Evolutionary conservation across 2,113 vertebrate genomes (phyloP), one percentile per base, ranked within the genome.

Genomic region (Sinocyclocheilus anshuiensis): DNA sequence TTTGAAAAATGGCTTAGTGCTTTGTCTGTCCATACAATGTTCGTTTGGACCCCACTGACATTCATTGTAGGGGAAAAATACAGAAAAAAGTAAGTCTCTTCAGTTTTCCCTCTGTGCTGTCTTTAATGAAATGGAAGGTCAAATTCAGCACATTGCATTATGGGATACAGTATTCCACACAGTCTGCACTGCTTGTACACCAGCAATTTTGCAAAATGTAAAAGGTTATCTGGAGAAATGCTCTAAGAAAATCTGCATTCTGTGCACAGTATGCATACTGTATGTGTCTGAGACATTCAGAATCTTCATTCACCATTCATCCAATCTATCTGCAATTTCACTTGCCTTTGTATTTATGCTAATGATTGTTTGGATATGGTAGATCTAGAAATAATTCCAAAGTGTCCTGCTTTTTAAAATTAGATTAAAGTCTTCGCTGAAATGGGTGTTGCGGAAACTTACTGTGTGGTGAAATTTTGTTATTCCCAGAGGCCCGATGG

Each of bases 341-440:
- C 86, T 91, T 90, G 80, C 90, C 93, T 93, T 94, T 94, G 91
- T 93, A 87, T 93, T 92, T 93, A 95, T 94, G 93, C 88, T 91
- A 95, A 95, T 94, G 87, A 91, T 91, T 93, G 92, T 94, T 94
- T 93, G 91, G 92, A 92, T 91, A 90, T 91, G 90, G 90, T 85
- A 78, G 86, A 92, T 94, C 93, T 89, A 50, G 72, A 91, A 92
- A 91, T 93, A 92, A 95, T 93, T 94, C 89, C 88, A 86, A 90
- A 91, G 88, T 81, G 91, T 91, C 82, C 88, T 92, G 85, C 91
- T 94, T 93, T 93, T 88, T 91, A 92, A 94, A 94, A 93, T 92
- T 85, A 89, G 89, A 94, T 94, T 93, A 92, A 93, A 92, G 91
- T 88, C 91, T 90, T 88, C 72, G 88, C 84, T 90, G 90, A 91